Percentiles rank a stretch among this genome's conserved stretches.
phyloP scores from a whole-genome alignment of 30 jellyfish, hydroid and myxozoan species.

The Chironex yamaguchii region DNA sequence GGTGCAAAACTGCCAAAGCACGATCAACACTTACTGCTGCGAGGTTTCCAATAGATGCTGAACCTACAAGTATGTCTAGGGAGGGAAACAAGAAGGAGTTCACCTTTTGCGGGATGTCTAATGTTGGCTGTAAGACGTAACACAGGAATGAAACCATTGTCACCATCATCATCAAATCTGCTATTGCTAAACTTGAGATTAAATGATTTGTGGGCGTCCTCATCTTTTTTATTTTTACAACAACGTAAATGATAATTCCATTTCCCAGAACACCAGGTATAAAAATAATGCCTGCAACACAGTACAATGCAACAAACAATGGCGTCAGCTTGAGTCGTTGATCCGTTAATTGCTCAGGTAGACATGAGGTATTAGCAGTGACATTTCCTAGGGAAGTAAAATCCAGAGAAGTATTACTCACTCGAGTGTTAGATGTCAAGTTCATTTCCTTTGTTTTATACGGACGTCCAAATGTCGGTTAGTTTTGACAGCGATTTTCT shows the following conservation, averaged over 20 bases:
- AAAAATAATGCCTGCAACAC: slow-evolving; percentile 65
- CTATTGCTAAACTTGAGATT: slow-evolving; percentile 72
- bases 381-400: no score
- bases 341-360: no score
- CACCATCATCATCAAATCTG: slow-evolving; percentile 74
- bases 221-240: slow-evolving; percentile 44
- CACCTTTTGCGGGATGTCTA: slow-evolving; percentile 20
- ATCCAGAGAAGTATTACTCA: no score
- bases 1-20: slow-evolving; percentile 73
- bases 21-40: slow-evolving; percentile 93
- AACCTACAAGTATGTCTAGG: slow-evolving; percentile 65
- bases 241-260: slow-evolving; percentile 55
- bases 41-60: slow-evolving; percentile 79
- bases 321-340: not conserved
- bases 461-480: no score
- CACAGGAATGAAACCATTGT: slow-evolving; percentile 55
- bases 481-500: no score
- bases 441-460: no score
- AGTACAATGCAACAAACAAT: slow-evolving; percentile 53
- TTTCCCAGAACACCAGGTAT: slow-evolving; percentile 77
- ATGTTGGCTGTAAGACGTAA: slow-evolving; percentile 24
- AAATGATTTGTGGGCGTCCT: slow-evolving; percentile 75
- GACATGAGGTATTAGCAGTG: no score
- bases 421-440: no score
- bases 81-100: slow-evolving; percentile 53